Conservation (phyloP, 2,113 vertebrate species). For the Nesoenas mayeri region DNA sequence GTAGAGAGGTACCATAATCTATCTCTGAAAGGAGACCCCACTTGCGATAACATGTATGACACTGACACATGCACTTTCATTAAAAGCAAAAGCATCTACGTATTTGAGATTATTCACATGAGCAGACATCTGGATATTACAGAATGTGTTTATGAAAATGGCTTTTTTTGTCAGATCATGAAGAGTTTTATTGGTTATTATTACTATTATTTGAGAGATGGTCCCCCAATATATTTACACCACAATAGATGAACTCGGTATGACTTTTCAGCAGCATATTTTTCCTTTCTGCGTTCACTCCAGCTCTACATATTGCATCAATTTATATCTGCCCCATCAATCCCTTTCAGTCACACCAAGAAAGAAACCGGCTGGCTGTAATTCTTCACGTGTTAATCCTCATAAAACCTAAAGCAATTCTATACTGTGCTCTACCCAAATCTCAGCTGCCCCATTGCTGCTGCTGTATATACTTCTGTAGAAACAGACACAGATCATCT, state of each 20-base stretch:
- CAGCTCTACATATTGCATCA: background rate
- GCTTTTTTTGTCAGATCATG: background rate
- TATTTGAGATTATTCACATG: fast-evolving
- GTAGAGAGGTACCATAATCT: background rate
- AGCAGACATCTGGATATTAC: background rate
- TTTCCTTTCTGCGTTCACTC: background rate
- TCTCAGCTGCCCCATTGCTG: background rate
- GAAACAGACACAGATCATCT: background rate
- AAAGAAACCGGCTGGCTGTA: background rate
- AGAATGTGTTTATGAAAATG: background rate
- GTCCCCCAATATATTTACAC: background rate
- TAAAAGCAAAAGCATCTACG: background rate
- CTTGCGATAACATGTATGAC: background rate
- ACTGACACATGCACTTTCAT: background rate
- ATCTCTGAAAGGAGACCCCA: background rate
- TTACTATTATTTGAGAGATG: background rate
- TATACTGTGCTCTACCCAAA: background rate
- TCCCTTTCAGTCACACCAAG: background rate
- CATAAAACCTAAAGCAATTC: background rate
- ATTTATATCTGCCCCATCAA: background rate
- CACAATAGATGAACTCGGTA: fast-evolving
- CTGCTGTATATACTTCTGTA: background rate
- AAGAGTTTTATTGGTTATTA: background rate
- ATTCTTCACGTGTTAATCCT: background rate
- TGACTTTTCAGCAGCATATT: background rate